Conservation (phyloP, 2,113 vertebrate species). For the Cyanoderma ruficeps region DNA sequence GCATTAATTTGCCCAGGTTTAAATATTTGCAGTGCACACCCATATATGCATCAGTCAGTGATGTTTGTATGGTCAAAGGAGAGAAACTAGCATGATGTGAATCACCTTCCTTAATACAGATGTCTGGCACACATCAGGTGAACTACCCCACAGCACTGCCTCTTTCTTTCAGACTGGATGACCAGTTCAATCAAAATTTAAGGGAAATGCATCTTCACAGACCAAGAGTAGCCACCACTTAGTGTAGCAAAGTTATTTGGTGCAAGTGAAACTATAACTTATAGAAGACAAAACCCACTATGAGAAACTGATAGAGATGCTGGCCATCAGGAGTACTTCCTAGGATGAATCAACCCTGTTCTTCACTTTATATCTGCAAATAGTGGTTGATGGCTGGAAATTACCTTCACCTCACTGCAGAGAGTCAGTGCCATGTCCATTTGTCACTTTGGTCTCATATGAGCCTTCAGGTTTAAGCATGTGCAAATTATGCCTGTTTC, state of each 20-base stretch:
- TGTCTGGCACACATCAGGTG: not conserved
- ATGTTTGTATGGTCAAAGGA: not conserved
- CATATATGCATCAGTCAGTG: not conserved
- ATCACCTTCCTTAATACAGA: not conserved
- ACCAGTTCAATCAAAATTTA: not conserved
- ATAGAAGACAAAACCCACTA: not conserved
- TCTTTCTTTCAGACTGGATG: not conserved
- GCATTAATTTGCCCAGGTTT: constrained; percentile 9
- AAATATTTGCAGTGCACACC: not conserved
- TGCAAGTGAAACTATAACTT: not conserved
- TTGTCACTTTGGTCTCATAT: not conserved
- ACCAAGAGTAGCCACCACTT: not conserved
- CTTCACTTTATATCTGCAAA: not conserved
- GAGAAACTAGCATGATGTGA: not conserved
- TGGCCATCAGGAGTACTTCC: not conserved
- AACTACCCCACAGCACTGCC: not conserved
- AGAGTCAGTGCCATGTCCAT: not conserved
- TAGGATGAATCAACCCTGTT: not conserved
- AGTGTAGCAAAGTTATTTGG: not conserved
- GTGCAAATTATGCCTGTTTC: constrained; percentile 3
- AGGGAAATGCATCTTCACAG: not conserved
- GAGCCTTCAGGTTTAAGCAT: not conserved
- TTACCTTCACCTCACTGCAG: not conserved
- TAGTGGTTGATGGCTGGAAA: not conserved
- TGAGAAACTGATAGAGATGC: not conserved